Evolutionary conservation across 2,113 vertebrate genomes (phyloP), one percentile per base, ranked within the genome.

Genomic region (Origma solitaria): DNA sequence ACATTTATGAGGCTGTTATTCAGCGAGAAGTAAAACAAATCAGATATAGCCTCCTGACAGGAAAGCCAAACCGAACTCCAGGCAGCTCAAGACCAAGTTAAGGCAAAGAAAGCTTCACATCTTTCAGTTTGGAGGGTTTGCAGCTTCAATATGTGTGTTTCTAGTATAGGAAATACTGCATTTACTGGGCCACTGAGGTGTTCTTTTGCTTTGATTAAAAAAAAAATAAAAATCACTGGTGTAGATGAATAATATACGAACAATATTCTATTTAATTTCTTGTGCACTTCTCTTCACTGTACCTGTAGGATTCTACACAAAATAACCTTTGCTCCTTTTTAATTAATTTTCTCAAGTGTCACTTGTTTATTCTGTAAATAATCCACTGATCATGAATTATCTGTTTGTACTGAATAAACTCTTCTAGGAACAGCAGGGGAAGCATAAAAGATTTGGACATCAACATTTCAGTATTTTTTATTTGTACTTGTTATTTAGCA

Each of bases 201-300:
- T 19, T 37, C 8, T 45, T 47, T 37, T 60, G 10, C 20, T 61
- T 69, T 25, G 28, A 61, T 37, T 22, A 15, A 50, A 13, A 13
- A 7, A 11, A 44, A 53, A 10, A 3, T 0, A 44, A 53, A 9
- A 4, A 15, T 5, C 38, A 22, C 9, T 70, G 2, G 10, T 42
- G 5, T n/a, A 50, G 22, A 47, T 56, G 7, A 71, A 58, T 57
- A 86, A 56, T 24, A 37, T 27, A 58, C 20, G 14, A 86, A 83
- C n/a, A 42, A 24, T 45, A 51, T 25, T 82, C 38, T 40, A 28
- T 82, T 68, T 79, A 44, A 91, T 95, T 82, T 87, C 73, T 44
- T 84, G 33, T 44, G 23, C 71, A 72, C 79, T 85, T 60, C 24
- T 91, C 47, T 78, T 50, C 27, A 44, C 31, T 42, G 22, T 40